phyloP scores from a whole-genome alignment of 2,888 invertebrate species.

The Hydroisotoma schaefferi region DNA sequence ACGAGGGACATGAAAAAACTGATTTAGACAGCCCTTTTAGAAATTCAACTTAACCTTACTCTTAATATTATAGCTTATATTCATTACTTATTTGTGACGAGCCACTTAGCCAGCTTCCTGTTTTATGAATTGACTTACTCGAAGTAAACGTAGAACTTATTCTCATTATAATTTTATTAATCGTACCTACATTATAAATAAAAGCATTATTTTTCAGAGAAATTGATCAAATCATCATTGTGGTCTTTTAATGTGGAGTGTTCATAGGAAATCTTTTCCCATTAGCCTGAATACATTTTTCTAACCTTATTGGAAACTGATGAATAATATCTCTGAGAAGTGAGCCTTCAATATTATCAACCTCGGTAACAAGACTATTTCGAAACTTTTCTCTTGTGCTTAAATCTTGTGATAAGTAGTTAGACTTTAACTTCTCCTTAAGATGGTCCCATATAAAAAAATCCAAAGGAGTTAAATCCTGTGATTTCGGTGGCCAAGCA shows the following conservation, averaged over 20 bases:
- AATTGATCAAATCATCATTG: too few relatives aligned
- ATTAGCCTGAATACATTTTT: conserved; percentile 34
- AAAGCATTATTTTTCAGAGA: too few relatives aligned
- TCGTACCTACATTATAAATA: too few relatives aligned
- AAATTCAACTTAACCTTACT: too few relatives aligned
- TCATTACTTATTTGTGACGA: too few relatives aligned
- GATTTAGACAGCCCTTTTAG: too few relatives aligned
- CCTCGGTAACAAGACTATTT: conserved; percentile 30
- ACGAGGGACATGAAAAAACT: not conserved
- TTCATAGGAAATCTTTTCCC: conserved; percentile 39
- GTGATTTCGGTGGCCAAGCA: conserved; percentile 44
- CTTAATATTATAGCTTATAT: too few relatives aligned
- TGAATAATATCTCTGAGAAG: conserved; percentile 24
- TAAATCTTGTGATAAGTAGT: conserved; percentile 28
- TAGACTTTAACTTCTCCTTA: conserved; percentile 31
- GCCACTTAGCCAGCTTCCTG: too few relatives aligned
- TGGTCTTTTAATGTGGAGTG: too few relatives aligned
- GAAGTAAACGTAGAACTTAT: too few relatives aligned
- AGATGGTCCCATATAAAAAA: conserved; percentile 48
- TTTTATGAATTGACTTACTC: too few relatives aligned
- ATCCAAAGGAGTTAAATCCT: conserved; percentile 48
- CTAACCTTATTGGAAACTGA: conserved; percentile 32
- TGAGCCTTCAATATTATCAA: conserved; percentile 14
- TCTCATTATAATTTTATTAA: too few relatives aligned
- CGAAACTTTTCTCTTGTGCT: conserved; percentile 26